Evolutionary conservation across 2,888 invertebrate species (phyloP).

Genomic region (Meandrusa payeni): DNA sequence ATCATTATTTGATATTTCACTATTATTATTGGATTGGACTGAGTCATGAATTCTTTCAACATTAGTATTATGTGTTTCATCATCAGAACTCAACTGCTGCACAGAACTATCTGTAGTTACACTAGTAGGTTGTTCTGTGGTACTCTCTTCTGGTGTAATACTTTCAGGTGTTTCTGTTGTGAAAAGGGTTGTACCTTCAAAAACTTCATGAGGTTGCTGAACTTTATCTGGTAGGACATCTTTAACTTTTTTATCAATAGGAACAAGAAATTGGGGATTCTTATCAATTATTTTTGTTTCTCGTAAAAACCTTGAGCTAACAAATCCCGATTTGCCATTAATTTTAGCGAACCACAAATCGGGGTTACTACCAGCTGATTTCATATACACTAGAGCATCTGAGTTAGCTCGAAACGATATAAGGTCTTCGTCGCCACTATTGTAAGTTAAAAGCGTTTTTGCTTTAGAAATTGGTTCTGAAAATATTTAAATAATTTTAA

Average conservation of each 20-base stretch:
- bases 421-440: slow-evolving; percentile 73
- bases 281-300: slow-evolving; percentile 79
- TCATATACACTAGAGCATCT: slow-evolving; percentile 84
- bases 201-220: slow-evolving; percentile 69
- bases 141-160: slow-evolving; percentile 31
- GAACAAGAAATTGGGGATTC: slow-evolving; percentile 55
- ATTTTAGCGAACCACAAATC: slow-evolving; percentile 87
- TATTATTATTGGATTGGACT: slow-evolving; percentile 10
- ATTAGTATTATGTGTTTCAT: slow-evolving; percentile 23
- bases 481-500: slow-evolving; percentile 22
- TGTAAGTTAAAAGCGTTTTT: slow-evolving; percentile 80
- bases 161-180: slow-evolving; percentile 43
- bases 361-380: slow-evolving; percentile 82
- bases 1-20: slow-evolving; percentile 1
- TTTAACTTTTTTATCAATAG: slow-evolving; percentile 36
- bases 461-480: slow-evolving; percentile 84
- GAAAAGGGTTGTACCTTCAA: slow-evolving; percentile 86
- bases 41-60: slow-evolving; percentile 25
- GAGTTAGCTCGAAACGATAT: slow-evolving; percentile 82
- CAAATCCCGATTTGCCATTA: slow-evolving; percentile 85
- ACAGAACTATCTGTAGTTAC: slow-evolving; percentile 26
- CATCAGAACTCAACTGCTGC: slow-evolving; percentile 26
- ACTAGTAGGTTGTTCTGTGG: slow-evolving; percentile 32
- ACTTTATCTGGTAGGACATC: slow-evolving; percentile 63
- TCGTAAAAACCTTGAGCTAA: slow-evolving; percentile 77